Conservation (phyloP, 2,113 vertebrate species). For the Bungarus multicinctus region DNA sequence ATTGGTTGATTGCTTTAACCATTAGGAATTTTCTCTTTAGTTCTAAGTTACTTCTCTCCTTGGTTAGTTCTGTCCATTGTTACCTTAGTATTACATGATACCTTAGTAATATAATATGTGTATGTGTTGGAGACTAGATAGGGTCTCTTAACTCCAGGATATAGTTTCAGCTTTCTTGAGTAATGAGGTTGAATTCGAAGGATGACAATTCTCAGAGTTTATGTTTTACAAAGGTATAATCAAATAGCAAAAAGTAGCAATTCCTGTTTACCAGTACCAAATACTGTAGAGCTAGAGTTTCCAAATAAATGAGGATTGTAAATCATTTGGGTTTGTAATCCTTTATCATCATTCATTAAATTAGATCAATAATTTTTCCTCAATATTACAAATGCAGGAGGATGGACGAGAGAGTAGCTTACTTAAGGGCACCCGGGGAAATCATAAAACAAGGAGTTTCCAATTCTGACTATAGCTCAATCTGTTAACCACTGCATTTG, state of each 20-base stretch:
- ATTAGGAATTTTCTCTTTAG: too few relatives aligned
- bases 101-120: not conserved
- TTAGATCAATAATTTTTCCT: not conserved
- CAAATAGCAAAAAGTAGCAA: not conserved
- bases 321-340: not conserved
- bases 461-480: not conserved
- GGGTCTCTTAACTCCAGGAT: not conserved
- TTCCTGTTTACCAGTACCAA: not conserved
- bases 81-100: too few relatives aligned
- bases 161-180: not conserved
- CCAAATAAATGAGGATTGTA: not conserved
- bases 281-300: not conserved
- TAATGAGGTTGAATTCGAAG: not conserved
- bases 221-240: not conserved
- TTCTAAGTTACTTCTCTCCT: too few relatives aligned
- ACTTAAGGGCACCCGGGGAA: not conserved
- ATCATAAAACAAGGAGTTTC: not conserved
- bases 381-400: not conserved
- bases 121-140: not conserved
- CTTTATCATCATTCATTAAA: not conserved
- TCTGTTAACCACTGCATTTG: not conserved
- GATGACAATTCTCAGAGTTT: not conserved
- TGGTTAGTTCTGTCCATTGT: too few relatives aligned
- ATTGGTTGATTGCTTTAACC: too few relatives aligned
- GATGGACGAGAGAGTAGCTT: not conserved